Evolutionary conservation across 1,140 invertebrate genomes (phyloP), one percentile per base, ranked within the genome.

Genomic region (Nymphalis io): DNA sequence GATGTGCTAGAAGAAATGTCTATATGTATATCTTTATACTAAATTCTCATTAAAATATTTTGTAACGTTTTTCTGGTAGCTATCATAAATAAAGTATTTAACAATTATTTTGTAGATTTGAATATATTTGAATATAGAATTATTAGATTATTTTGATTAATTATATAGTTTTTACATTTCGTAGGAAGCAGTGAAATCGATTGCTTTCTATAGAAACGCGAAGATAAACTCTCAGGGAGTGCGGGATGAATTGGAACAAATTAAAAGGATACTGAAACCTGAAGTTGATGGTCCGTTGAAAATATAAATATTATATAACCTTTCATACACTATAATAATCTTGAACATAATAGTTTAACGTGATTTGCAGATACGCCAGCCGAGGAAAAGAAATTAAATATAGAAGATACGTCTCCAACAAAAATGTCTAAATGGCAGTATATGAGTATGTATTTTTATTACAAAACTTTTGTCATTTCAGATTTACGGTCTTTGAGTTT

Each of bases 171-270:
- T 60, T 74, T 33, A 33, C 3, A 8, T 33, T 33, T 55, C 59
- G 12, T 21, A 90, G 88, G 83, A 85, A 65, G 86, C 88, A 1
- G 72, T 68, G 10, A 70, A 72, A 48, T 78, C 86, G 0, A 59
- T 88, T 53, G 81, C 84, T 0, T 87, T 84, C 39, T 90, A 84
- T 27, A 79, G 84, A 75, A 61, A 74, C 13, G 15, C 71, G 23
- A 82, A 84, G 18, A 16, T 72, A 3, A 46, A 78, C 38, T 83
- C 82, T 0, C 87, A 84, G 67, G 73, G 77, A 55, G 83, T 88
- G 0, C 2, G 74, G 0, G 67, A 84, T 44, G 88, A 88, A 60
- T 65, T 90, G 6, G 72, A 69, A 40, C 71, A 60, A 5, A 78
- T 88, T 11, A 77, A 58, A 21, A 61, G 79, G n/a, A 68, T 75